phyloP scores from a whole-genome alignment of 2,113 vertebrate species.

The Chascanopsetta lugubris region DNA sequence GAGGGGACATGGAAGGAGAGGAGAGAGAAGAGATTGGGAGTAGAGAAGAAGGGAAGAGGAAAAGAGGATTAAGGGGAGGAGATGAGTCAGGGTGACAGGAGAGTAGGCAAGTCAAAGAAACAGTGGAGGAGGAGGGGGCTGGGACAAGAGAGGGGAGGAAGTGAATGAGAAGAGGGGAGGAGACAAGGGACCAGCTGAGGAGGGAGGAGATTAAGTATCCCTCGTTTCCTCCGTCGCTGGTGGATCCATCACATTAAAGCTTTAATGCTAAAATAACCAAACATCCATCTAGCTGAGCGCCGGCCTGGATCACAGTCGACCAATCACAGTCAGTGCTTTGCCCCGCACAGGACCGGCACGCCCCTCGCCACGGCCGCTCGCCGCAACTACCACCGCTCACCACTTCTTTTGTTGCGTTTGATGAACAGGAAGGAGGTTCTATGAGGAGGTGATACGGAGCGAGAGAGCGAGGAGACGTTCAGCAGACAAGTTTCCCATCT shows the following conservation, averaged over 20 bases:
- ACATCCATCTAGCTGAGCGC: conserved; percentile 70
- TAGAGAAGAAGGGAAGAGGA: background rate
- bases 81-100: too few species aligned
- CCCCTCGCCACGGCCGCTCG: conserved; percentile 8
- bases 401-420: conserved; percentile 6
- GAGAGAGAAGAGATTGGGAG: background rate
- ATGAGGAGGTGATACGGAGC: conserved; percentile 35
- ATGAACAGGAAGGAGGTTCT: conserved; percentile 58
- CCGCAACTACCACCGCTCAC: conserved; percentile 31
- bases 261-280: conserved; percentile 78
- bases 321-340: conserved; percentile 39
- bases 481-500: conserved; percentile 58
- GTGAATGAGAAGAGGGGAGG: background rate
- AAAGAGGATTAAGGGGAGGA: background rate
- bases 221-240: conserved; percentile 42
- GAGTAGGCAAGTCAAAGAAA: background rate
- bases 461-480: conserved; percentile 50
- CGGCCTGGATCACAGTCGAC: conserved; percentile 45
- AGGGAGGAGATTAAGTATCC: conserved; percentile 9
- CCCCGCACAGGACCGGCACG: conserved; percentile 25
- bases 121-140: too few species aligned
- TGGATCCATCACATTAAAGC: conserved; percentile 76
- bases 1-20: background rate
- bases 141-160: background rate
- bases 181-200: too few species aligned